These are phyloP conservation scores for Dysidea cf. avara DNA, from an alignment of 37 sponge, comb jelly and placozoan species.

Conservation along the genomic window DNA sequence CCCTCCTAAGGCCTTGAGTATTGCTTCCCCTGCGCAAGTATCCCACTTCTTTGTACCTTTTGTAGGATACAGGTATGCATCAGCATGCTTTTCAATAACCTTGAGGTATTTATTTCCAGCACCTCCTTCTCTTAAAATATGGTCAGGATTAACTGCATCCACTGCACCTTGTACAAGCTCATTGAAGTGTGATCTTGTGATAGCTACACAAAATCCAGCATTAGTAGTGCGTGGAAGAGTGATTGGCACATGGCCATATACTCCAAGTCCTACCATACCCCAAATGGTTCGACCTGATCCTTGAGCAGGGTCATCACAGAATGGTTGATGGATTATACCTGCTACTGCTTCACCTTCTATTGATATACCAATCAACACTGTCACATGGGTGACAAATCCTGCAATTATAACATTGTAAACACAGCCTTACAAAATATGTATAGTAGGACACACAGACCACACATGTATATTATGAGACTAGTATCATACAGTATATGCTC, in stretches of 20 bases:
- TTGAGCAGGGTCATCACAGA: conserved; percentile 11
- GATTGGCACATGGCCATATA: conserved; percentile 32
- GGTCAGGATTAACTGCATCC: conserved; percentile 37
- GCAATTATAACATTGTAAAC: neutral
- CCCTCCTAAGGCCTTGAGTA: conserved; percentile 75
- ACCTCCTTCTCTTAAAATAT: conserved; percentile 69
- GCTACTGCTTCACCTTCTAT: conserved; percentile 70
- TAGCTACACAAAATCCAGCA: conserved; percentile 15
- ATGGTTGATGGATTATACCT: conserved; percentile 97
- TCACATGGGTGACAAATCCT: conserved; percentile 83
- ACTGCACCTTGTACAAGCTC: conserved; percentile 36
- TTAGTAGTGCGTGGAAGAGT: neutral
- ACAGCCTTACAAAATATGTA: no score
- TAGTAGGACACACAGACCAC: no score
- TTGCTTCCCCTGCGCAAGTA: conserved; percentile 92
- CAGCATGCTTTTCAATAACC: conserved; percentile 79
- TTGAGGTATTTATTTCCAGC: conserved; percentile 87
- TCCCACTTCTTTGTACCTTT: conserved; percentile 95
- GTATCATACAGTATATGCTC: no score
- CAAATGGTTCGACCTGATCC: conserved; percentile 77
- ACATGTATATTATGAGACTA: no score
- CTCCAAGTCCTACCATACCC: conserved; percentile 86
- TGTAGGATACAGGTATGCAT: conserved; percentile 81
- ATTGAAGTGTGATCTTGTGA: conserved; percentile 68
- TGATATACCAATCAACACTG: conserved; percentile 90